Base-by-base conservation (phyloP, 2,797 vertebrate species). In the Poeciliopsis turneri region DNA sequence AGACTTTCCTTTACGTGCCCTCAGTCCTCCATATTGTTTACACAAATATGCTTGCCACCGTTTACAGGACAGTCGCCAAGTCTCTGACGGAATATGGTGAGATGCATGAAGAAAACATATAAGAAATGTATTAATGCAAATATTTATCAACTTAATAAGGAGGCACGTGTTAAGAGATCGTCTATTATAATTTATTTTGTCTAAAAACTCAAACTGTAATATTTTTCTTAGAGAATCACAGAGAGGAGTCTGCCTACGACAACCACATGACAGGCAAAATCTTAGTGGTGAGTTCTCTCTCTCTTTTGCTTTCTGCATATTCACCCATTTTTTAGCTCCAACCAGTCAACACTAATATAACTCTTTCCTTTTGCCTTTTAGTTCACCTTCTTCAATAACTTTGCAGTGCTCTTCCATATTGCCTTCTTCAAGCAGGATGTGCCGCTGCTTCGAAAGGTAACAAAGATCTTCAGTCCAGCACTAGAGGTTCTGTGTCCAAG, bases 361-460 rank as follows among this genome's bases (percentile, higher is more conserved):
- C 13, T 69, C 9, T 45, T 73, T 64, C 64, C 25, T 59, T 71
- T 46, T 84, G n/a, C 82, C 41, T 72, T 57, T 23, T 81, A 97
- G 96, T 97, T 97, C 87, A 96, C 95, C 51, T 97, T 97, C 93
- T 95, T 96, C 87, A 97, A 97, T 91, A 94, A 91, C 92, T 97
- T 97, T 81, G 94, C 96, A 0, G 95, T 96, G 69, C 94, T 97
- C 81, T 96, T 97, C 91, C 96, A 97, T 88, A 96, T 97, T 2
- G 96, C 96, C 74, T 95, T 97, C 91, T 95, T 93, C 88, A 95
- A 94, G 82, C 95, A 96, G 88, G 96, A 97, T 51, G 87, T 97
- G 66, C 79, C 93, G 75, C 89, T 97, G 79, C 94, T 97, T 8
- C 95, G 93, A 20, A 96, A 97, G 96, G 96, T 97, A 90, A 81